Conservation (phyloP, 2,113 vertebrate genomes). For the Poicephalus gulielmi region DNA sequence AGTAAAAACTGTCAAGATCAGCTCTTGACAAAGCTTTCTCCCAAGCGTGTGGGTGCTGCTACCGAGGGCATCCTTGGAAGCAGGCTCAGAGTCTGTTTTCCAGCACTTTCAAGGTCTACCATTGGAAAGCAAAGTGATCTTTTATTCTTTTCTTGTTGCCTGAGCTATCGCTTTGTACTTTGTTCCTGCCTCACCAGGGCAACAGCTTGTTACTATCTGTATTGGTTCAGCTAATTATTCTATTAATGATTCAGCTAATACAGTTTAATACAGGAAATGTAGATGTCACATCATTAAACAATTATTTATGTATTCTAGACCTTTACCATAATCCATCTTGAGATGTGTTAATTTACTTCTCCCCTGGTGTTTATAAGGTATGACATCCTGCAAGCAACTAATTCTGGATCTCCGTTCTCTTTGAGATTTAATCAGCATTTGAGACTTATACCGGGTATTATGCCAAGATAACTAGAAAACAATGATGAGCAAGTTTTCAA, state of each 20-base stretch:
- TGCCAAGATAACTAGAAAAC: constrained; percentile 30
- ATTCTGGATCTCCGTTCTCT: neutral
- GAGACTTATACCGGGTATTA: constrained; percentile 19
- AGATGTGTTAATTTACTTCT: constrained; percentile 45
- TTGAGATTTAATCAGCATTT: constrained; percentile 52
- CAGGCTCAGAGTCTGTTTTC: neutral
- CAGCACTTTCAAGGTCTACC: neutral
- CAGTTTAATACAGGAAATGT: neutral
- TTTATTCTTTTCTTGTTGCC: neutral
- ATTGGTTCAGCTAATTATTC: constrained; percentile 30
- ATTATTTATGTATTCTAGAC: constrained; percentile 37
- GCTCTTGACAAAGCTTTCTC: neutral
- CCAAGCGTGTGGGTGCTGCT: neutral
- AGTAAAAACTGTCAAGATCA: neutral
- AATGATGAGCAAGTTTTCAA: neutral
- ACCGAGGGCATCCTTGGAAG: neutral
- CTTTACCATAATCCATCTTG: constrained; percentile 10
- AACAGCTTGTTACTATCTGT: neutral
- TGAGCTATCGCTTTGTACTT: neutral
- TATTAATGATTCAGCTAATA: constrained; percentile 4
- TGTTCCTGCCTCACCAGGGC: neutral
- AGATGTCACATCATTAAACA: neutral
- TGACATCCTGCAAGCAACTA: constrained; percentile 42
- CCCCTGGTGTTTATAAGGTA: constrained; percentile 36
- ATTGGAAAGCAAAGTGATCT: neutral